Conservation (phyloP, 2,797 vertebrate genomes). For the Sebastes kiyomatsui region DNA sequence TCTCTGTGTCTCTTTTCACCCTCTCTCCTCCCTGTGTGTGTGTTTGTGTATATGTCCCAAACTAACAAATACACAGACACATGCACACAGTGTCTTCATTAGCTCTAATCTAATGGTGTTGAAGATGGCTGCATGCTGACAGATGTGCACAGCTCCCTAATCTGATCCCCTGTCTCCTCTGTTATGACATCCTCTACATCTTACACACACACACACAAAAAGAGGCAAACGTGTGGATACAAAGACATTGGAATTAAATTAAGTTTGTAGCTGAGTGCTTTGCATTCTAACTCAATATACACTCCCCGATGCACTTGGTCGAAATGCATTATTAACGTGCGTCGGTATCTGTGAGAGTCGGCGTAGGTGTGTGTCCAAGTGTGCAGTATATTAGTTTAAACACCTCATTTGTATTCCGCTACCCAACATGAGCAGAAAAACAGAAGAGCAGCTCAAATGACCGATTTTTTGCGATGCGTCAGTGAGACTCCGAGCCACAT, state of each 20-base stretch:
- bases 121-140: constrained; percentile 74
- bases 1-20: neutral
- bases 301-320: constrained; percentile 57
- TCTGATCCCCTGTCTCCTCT: constrained; percentile 78
- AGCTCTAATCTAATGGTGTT: constrained; percentile 78
- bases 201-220: constrained; percentile 31
- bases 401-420: constrained; percentile 67
- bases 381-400: constrained; percentile 60
- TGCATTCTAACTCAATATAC: constrained; percentile 83
- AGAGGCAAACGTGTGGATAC: constrained; percentile 40
- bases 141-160: constrained; percentile 79
- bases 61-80: constrained; percentile 68
- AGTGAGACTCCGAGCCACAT: constrained; percentile 1
- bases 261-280: constrained; percentile 74
- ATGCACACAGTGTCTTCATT: constrained; percentile 72
- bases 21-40: neutral
- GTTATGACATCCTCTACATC: constrained; percentile 75
- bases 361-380: constrained; percentile 59
- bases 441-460: constrained; percentile 11
- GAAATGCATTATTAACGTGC: constrained; percentile 73
- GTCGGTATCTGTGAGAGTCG: constrained; percentile 48
- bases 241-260: constrained; percentile 68
- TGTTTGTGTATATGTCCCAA: constrained; percentile 6
- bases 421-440: constrained; percentile 31
- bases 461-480: neutral